A percentile compares a stretch with the other conserved stretches of the same genome.
phyloP scores from a whole-genome alignment of 2,113 vertebrate genomes.

The Paedocypris sp. region DNA sequence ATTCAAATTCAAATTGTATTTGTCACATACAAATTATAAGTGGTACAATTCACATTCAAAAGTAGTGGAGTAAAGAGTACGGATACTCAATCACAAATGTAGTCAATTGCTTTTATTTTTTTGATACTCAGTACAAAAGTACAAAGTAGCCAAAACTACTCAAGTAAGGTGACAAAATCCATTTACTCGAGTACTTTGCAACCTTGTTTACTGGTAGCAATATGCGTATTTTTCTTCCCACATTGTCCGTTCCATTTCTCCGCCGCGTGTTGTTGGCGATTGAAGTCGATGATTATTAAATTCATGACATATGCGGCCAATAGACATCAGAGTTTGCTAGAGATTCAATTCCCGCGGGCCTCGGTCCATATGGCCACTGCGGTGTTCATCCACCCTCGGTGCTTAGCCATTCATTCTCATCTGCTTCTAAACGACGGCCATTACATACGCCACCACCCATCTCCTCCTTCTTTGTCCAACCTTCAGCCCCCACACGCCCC shows the following conservation, averaged over 20 bases:
- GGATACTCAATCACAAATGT: no score
- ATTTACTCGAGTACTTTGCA: no score
- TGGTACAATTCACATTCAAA: no score
- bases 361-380: slow-evolving; percentile 10
- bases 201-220: no score
- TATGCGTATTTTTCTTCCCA: not conserved
- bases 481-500: not conserved
- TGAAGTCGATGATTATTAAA: slow-evolving; percentile 2
- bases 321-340: slow-evolving; percentile 6
- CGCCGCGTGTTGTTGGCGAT: slow-evolving; percentile 3
- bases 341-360: slow-evolving; percentile 9
- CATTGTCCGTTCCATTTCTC: no score
- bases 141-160: no score
- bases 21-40: no score
- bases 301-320: slow-evolving; percentile 1
- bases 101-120: no score
- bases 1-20: no score
- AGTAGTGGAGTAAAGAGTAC: no score
- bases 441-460: not conserved
- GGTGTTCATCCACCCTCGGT: slow-evolving; percentile 5
- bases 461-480: slow-evolving; percentile 11
- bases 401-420: slow-evolving; percentile 22
- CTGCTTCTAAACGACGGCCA: slow-evolving; percentile 26
- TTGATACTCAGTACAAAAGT: no score
- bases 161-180: no score